Base-by-base conservation (phyloP, 2,888 invertebrate species). In the Hymenopus coronatus region DNA sequence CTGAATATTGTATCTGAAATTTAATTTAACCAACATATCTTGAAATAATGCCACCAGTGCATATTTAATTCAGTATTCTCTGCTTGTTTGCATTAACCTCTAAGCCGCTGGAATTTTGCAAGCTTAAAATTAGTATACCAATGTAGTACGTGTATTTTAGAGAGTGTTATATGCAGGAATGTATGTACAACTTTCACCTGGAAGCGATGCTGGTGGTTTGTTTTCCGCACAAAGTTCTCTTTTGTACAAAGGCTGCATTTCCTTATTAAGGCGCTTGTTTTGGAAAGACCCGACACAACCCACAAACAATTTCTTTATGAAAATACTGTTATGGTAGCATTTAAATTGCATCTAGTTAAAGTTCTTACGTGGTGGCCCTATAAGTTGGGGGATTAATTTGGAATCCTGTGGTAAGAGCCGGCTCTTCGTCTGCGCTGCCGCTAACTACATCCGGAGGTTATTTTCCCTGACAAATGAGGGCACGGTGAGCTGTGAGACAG, bases 331-430 rank as follows among this genome's bases (percentile, higher is more conserved):
- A 86, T 86, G 86, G 81, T 20, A 81, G 46, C 86, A 86, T 86
- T 86, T 86, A 86, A 86, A 86, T 86, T 46, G 86, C 86, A 20
- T 81, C 86, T 81, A 81, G 46, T 81, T 81, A 86, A n/a, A 86
- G 70, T 28, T 46, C 84, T 84, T 84, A 46, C 84, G 15, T 40
- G 15, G 54, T 84, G 33, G 84, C 14, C 33, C 84, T 46, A 46
- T 85, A 85, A 46, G 85, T 46, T 81, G 30, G 54, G 81, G 81
- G 86, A 86, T 86, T 86, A 86, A 86, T 86, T 86, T 81, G 86
- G 81, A 86, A 86, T 86, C 86, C 86, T 86, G 86, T 86, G 86
- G 86, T 81, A 81, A 86, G 86, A 70, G 86, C 25, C 25, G 81
- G 28, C 30, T 25, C 25, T 28, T 84, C 25, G 33, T 30, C 33